These are phyloP conservation scores for Physella acuta DNA, from an alignment of 1,140 invertebrate genomes.

Conservation along the genomic window DNA sequence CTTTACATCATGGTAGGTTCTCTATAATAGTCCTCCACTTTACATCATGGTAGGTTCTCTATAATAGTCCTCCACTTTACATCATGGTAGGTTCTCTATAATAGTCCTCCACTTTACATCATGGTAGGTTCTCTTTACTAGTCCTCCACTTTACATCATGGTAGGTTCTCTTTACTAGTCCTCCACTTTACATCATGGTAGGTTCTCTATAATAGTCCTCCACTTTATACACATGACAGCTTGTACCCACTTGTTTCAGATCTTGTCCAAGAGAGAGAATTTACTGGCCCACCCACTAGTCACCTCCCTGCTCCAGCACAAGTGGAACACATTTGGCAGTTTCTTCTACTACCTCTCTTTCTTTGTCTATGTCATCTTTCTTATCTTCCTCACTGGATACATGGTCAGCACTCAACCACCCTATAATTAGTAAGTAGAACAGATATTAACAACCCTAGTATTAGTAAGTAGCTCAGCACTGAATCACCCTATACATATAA, in stretches of 20 bases:
- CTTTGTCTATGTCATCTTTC: conserved; percentile 60
- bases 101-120: conserved; percentile 64
- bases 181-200: conserved; percentile 65
- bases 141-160: background rate
- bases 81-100: no score
- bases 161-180: no score
- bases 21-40: conserved; percentile 65
- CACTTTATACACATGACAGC: no score
- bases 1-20: no score
- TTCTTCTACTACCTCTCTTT: conserved; percentile 64
- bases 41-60: conserved; percentile 61
- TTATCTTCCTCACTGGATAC: conserved; percentile 62
- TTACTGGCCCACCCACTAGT: conserved; percentile 63
- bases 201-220: background rate
- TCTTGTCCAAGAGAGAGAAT: conserved; percentile 51
- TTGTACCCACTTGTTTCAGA: conserved; percentile 41
- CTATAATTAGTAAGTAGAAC: conserved; percentile 37
- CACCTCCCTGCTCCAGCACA: conserved; percentile 60
- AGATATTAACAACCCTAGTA: no score
- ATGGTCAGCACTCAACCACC: conserved; percentile 57
- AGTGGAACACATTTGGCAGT: conserved; percentile 62
- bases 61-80: background rate
- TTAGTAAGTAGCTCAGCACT: background rate
- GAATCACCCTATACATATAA: background rate
- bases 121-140: conserved; percentile 55